Base-by-base conservation (phyloP, 1,140 invertebrate species). In the Drepana arcuata region DNA sequence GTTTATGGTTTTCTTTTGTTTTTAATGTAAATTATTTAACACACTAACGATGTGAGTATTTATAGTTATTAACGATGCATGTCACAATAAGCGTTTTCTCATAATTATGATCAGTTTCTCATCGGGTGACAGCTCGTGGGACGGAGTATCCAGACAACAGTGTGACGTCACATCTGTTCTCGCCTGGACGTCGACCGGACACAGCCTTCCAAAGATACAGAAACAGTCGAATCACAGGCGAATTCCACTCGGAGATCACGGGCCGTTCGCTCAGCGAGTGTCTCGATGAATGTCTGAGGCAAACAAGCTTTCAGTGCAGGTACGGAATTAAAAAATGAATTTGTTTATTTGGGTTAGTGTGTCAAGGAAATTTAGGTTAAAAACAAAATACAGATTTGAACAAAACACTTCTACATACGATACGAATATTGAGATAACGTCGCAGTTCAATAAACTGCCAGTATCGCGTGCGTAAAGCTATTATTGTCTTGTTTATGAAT, bases 211-310 rank as follows among this genome's bases (percentile, higher is more conserved):
- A 95, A 77, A 85, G 94, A 41, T 94, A 94, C 79, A 81, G 94
- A 36, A 94, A 95, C 74, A 93, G 92, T 51, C 84, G 93, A 31
- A 84, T 95, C 1, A 92, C 92, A 31, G 92, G 75, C 0, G 93
- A 95, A 73, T 94, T 93, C 72, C 93, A 95, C 77, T 94, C 93
- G 1, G 94, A 96, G 71, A 94, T 95, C 48, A 94, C 92, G 0
- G 92, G 93, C 24, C 84, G 93, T 33, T 93, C 93, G 2, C 78
- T 95, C 11, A 94, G 92, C 70, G 93, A 96, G 69, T 96, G 95
- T 60, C 70, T 96, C 35, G 93, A 95, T 69, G 93, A 95, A 61
- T 96, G 94, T 65, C 84, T 95, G 33, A 84, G 93, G 33, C 93
- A 94, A 81, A 92, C 92, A 2, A 94, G 93, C 67, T 95, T 94